Percentiles rank a stretch among this genome's conserved stretches.
Evolutionary conservation across 2,888 invertebrate species (phyloP).

Genomic region (Agonopterix alstromeriana): DNA sequence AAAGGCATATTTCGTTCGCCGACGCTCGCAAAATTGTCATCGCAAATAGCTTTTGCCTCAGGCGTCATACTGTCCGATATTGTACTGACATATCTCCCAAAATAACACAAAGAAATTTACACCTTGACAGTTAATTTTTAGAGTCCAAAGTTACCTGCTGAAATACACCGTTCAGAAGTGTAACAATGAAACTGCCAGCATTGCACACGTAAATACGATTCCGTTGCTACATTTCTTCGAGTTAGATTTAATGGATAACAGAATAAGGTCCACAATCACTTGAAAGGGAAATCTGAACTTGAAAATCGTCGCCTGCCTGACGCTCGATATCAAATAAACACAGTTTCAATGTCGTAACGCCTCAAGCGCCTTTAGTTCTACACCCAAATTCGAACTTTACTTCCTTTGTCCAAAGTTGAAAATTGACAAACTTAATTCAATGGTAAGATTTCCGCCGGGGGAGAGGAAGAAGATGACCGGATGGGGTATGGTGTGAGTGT

Average conservation of each 20-base stretch:
- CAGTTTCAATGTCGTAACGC: constrained; percentile 43
- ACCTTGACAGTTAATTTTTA: constrained; percentile 15
- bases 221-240: constrained; percentile 36
- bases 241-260: constrained; percentile 45
- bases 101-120: constrained; percentile 16
- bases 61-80: constrained; percentile 31
- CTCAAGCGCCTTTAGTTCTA: constrained; percentile 33
- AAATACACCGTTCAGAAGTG: constrained; percentile 39
- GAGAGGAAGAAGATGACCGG: constrained; percentile 53
- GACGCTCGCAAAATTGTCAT: constrained; percentile 74
- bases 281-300: constrained; percentile 71
- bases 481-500: constrained; percentile 36
- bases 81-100: constrained; percentile 28
- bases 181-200: constrained; percentile 75
- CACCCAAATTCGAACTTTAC: not conserved
- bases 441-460: constrained; percentile 73
- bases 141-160: constrained; percentile 16
- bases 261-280: constrained; percentile 61
- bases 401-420: constrained; percentile 26
- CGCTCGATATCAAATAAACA: constrained; percentile 77
- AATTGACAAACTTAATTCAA: constrained; percentile 33
- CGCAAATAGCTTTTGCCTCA: constrained; percentile 73
- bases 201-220: constrained; percentile 74
- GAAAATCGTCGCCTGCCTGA: constrained; percentile 74
- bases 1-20: constrained; percentile 76